Evolutionary conservation across 37 sponge, comb jelly and placozoan species (phyloP).

Genomic region (Ianthella basta): DNA sequence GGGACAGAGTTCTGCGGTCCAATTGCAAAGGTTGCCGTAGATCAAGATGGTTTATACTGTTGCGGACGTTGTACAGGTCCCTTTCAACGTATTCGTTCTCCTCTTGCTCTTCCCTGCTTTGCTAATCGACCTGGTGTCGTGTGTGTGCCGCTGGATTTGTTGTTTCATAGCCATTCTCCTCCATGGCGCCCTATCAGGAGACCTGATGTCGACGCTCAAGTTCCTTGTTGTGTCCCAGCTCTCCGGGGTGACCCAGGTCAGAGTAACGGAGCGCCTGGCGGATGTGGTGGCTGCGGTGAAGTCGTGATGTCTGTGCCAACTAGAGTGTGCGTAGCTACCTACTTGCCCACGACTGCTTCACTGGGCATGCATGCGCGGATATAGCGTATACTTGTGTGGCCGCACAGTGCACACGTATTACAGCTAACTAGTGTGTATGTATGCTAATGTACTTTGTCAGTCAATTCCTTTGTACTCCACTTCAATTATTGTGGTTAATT

Average conservation of each 20-base stretch:
- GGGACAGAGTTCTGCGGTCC: no score
- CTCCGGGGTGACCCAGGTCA: not conserved
- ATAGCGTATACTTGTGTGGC: no score
- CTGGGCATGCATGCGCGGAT: no score
- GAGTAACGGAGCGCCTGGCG: not conserved
- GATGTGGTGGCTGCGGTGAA: conserved; percentile 17
- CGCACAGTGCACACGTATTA: no score
- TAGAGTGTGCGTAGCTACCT: not conserved
- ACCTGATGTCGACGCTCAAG: conserved; percentile 11
- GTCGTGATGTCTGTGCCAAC: not conserved
- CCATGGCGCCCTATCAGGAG: not conserved
- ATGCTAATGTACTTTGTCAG: no score
- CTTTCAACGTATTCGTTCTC: conserved; percentile 14
- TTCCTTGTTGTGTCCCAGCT: conserved; percentile 18
- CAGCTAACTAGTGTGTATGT: no score
- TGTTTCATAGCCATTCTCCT: not conserved
- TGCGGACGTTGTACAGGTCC: conserved; percentile 1
- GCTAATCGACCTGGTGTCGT: not conserved
- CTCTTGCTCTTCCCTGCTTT: conserved; percentile 5
- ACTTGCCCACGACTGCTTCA: no score
- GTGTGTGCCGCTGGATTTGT: not conserved
- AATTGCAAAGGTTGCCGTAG: no score
- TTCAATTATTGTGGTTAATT: no score
- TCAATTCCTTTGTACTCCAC: no score
- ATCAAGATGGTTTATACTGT: not conserved